Evolutionary conservation across 2,888 invertebrate species (phyloP), one percentile per base, ranked within the genome.

Genomic region (Heliothis peltigera): DNA sequence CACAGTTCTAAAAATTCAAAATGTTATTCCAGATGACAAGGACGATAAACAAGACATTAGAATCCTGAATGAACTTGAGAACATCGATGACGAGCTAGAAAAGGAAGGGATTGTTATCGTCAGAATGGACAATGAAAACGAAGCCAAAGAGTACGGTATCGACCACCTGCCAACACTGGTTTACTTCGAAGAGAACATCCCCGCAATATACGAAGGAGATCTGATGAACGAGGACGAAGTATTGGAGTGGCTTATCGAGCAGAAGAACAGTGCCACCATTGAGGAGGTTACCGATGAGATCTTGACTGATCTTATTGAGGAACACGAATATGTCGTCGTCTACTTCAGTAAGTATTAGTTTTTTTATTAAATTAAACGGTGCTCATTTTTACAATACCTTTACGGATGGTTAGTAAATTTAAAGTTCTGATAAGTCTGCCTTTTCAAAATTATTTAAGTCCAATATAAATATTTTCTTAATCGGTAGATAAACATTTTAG

Each of bases 271-370:
- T 1, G 98, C 98, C 8, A 98, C 98, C 5, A 98, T 98, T 82
- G 98, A 98, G 93, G 98, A 98, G 94, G 98, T 98, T 44, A 98
- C 98, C 4, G 98, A 98, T 89, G 98, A 98, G 94, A 98, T 98
- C 82, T 92, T 98, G 25, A 95, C 96, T 68, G 97, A 97, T 83
- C 95, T 98, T 25, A 98, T 98, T 80, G 97, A 97, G 75, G 98
- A 98, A 85, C 98, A 98, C 84, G 98, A 98, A 95, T 98, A 98
- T 88, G 98, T 98, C 46, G 98, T 98, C n/a, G 98, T 98, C 4
- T 98, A 98, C 89, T 98, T 98, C 94, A 98, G 98, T 97, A 92
- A 95, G 96, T 96, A 70, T 64, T 35, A n/a, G n/a, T 39, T 5
- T 17, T 35, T 21, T 49, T 21, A 12, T 44, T 44, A 43, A 8